Conservation (phyloP, 2,797 vertebrate genomes). For the Gymnoscopelus braueri region DNA sequence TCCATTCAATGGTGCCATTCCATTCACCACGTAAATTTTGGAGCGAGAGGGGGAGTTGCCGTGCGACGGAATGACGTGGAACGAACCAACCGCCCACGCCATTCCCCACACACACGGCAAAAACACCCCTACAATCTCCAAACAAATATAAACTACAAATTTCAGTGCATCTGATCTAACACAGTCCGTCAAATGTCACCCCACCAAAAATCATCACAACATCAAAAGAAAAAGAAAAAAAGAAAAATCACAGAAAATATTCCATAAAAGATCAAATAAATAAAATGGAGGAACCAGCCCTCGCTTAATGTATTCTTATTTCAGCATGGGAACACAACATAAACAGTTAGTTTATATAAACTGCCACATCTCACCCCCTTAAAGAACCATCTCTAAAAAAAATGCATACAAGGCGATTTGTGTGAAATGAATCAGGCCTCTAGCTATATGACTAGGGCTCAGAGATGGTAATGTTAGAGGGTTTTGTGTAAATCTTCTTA, state of each 20-base stretch:
- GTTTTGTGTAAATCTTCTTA: conserved; percentile 26
- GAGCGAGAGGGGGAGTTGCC: conserved; percentile 3
- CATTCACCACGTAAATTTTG: background rate
- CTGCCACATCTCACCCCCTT: conserved; percentile 36
- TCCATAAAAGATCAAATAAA: conserved; percentile 75
- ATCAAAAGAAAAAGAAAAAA: conserved; percentile 55
- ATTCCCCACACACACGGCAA: conserved; percentile 29
- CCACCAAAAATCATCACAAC: conserved; percentile 54
- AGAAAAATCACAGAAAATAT: conserved; percentile 68
- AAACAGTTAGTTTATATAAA: conserved; percentile 42
- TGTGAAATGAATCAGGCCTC: conserved; percentile 65
- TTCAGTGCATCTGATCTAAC: conserved; percentile 77
- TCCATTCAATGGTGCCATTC: conserved; percentile 44
- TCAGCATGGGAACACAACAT: conserved; percentile 56
- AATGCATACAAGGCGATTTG: conserved; percentile 78
- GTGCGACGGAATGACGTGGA: conserved; percentile 41
- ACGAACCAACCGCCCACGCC: conserved; percentile 2
- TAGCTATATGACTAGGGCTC: conserved; percentile 66
- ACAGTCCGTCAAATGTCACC: conserved; percentile 54
- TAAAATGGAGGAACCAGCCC: conserved; percentile 81
- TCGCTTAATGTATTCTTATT: conserved; percentile 49
- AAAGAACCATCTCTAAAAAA: conserved; percentile 59
- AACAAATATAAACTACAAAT: conserved; percentile 60
- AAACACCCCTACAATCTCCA: conserved; percentile 45
- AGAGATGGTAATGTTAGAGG: conserved; percentile 51